Evolutionary conservation across 2,113 vertebrate genomes (phyloP).

Genomic region (Spheniscus mendiculus): DNA sequence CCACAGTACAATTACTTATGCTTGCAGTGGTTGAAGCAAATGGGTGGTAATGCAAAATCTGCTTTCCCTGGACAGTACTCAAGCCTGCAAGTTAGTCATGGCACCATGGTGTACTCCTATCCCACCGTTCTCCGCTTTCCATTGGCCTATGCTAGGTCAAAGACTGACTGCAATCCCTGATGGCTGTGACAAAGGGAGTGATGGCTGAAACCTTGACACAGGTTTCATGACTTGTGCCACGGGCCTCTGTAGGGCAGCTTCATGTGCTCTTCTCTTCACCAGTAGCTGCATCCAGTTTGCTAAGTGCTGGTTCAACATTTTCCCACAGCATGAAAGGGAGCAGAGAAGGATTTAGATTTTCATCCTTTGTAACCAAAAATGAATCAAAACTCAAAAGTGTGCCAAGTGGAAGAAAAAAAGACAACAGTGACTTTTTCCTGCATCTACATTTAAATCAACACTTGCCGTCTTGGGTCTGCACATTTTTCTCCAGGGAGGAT

Average conservation of each 20-base stretch:
- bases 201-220: background rate
- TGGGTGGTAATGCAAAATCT: background rate
- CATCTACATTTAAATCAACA: constrained; percentile 34
- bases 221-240: background rate
- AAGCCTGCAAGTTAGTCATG: background rate
- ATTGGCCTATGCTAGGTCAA: background rate
- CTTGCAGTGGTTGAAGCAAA: background rate
- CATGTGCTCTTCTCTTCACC: background rate
- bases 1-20: background rate
- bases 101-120: background rate
- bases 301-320: background rate
- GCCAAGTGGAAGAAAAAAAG: background rate
- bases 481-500: constrained; percentile 18
- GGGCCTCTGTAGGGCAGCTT: background rate
- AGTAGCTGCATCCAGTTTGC: background rate
- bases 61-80: background rate
- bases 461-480: constrained; percentile 22
- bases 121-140: background rate
- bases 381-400: background rate
- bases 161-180: background rate
- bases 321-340: background rate
- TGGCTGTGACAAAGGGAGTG: background rate
- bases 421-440: background rate
- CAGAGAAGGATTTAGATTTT: background rate
- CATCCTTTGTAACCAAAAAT: background rate